These are phyloP conservation scores for Ianthella basta DNA, from an alignment of 37 sponge, comb jelly and placozoan species.

Conservation along the genomic window DNA sequence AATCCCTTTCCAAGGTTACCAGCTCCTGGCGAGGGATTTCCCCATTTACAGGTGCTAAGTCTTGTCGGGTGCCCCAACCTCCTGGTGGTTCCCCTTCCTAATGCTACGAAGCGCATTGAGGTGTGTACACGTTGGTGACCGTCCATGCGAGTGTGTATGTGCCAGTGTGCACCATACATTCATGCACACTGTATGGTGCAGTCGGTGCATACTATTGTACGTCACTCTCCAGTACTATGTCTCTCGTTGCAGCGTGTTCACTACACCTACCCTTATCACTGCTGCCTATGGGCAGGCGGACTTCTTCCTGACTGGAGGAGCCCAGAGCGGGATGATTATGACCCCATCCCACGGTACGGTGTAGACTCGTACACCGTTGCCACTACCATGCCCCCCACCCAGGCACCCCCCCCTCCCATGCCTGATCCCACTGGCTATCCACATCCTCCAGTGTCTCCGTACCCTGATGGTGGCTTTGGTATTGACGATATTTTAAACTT, in stretches of 20 bases:
- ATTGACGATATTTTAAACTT: background rate
- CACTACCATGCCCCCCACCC: background rate
- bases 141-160: background rate
- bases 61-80: conserved; percentile 33
- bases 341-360: background rate
- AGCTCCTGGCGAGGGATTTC: conserved; percentile 58
- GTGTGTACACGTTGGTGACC: conserved; percentile 3
- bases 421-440: background rate
- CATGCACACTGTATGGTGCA: background rate
- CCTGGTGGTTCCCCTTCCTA: background rate
- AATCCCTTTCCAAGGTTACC: conserved; percentile 32
- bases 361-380: background rate
- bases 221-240: background rate
- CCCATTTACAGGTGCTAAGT: conserved; percentile 25
- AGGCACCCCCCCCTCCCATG: background rate
- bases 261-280: conserved; percentile 74
- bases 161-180: background rate
- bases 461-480: background rate
- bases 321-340: background rate
- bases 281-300: conserved; percentile 55
- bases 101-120: background rate
- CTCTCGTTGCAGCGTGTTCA: background rate
- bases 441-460: background rate
- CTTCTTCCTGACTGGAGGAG: background rate
- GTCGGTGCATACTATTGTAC: background rate